Evolutionary conservation across 35 echinoderm and acorn worm genomes (phyloP), one percentile per base, ranked within the genome.

Genomic region (Ophiothrix spiculata): DNA sequence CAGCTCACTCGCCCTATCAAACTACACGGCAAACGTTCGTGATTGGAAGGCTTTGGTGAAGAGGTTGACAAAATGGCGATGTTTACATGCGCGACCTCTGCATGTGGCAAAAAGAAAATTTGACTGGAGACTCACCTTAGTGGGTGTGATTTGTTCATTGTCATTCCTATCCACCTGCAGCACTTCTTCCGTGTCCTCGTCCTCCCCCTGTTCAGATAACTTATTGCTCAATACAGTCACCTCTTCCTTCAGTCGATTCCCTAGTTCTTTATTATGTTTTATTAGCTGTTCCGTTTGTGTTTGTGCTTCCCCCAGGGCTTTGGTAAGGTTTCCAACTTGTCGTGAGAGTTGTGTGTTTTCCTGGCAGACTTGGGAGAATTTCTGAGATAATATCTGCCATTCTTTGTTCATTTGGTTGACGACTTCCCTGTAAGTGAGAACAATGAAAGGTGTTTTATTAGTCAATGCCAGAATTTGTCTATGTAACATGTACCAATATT

Each of bases 321-420:
- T 80, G 84, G 87, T 36, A 11, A 95, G 74, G 46, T 38, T 82
- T 81, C 81, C 85, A 16, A 88, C 77, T 33, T 84, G 80, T 25
- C 77, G 82, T 42, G 76, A 84, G 60, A 95, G 89, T 76, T 69
- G 81, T 16, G 84, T 39, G 40, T 95, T 95, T 35, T 95, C 89
- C n/a, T 85, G 80, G 76, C 93, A 95, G 49, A 88, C 87, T 35
- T 91, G 76, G 28, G 93, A 91, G 80, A 95, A 95, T 69, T 95
- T 95, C 35, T 86, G 64, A 1, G 93, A 95, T 23, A 95, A 77
- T 75, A 95, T 95, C 46, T 90, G 32, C 93, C 93, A 95, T 32
- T 95, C 93, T 42, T 87, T 84, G 93, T 95, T 91, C 93, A 95
- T 95, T 38, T 95, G 89, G 38, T 80, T 64, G 29, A 95, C 89